phyloP scores from a whole-genome alignment of 2,888 invertebrate genomes.

The Petrolisthes manimaculis region DNA sequence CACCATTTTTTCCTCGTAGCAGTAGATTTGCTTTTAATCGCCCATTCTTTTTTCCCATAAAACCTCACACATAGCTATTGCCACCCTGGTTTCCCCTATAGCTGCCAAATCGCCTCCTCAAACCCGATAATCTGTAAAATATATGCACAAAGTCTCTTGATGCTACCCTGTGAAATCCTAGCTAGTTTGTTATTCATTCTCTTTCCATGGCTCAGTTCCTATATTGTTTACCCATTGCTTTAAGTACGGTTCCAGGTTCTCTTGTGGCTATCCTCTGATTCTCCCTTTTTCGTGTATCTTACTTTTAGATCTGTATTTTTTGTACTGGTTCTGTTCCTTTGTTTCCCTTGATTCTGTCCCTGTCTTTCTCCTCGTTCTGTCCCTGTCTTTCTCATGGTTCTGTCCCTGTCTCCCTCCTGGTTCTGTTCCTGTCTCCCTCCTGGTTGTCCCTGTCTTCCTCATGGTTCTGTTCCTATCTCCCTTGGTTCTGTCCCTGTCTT shows the following conservation, averaged over 20 bases:
- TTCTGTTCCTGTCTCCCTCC: background rate
- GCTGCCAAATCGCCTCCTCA: no score
- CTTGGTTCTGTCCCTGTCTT: background rate
- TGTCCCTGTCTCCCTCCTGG: background rate
- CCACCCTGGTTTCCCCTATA: no score
- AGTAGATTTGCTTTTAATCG: no score
- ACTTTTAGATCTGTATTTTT: background rate
- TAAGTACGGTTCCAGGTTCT: background rate
- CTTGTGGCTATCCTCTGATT: background rate
- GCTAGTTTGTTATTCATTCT: no score
- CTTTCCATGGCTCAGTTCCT: no score
- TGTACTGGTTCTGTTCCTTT: background rate
- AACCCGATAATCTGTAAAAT: no score
- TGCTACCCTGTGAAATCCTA: no score
- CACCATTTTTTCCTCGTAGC: no score
- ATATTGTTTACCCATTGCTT: no score
- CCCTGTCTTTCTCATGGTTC: background rate
- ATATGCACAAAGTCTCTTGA: no score
- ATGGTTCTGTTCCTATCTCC: background rate
- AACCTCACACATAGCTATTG: no score
- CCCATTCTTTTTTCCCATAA: no score
- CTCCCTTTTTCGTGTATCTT: background rate
- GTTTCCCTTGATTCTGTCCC: background rate
- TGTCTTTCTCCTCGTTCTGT: background rate
- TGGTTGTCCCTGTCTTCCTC: background rate